Base-by-base conservation (phyloP, 2,888 invertebrate species). In the Orthosia incerta region DNA sequence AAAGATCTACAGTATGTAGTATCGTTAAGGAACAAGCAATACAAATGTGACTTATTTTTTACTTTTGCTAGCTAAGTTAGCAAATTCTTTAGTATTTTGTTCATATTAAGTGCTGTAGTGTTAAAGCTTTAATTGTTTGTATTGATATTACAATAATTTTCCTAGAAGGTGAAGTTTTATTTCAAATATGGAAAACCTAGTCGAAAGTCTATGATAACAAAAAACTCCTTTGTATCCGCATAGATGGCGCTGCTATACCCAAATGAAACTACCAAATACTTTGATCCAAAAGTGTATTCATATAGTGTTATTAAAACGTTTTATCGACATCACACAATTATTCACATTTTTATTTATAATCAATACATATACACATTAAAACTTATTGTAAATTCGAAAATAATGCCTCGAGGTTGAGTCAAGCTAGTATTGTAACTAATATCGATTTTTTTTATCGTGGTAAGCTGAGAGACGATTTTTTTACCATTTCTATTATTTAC, bases 241-340 rank as follows among this genome's bases (percentile, higher is more conserved):
- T 9, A 79, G 66, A 68, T 79, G 71, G 67, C 74, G 64, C 57
- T 62, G 16, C 7, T 55, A 0, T 23, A 11, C 26, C 4, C 18
- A 67, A 89, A 88, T 89, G 84, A 92, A 91, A 90, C 87, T 73
- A 64, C 31, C 15, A 63, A 83, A 68, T 85, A 82, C 88, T 90
- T 95, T 95, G 92, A 94, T 95, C 94, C 94, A 95, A 95, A 95
- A 95, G 90, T 94, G 92, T 95, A 95, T 95, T 95, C 91, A 93
- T 94, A 92, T 94, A 92, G 93, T 93, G 92, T 93, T 92, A 93
- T 91, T 94, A 93, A 94, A 95, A 94, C 90, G 91, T 92, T 91
- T 93, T 86, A 91, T 92, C 92, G 94, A 95, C 95, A 93, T 94
- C 95, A 95, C 95, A 95, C 95, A 94, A 88, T 94, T 95, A 95